Conservation (phyloP, 2,888 invertebrate genomes). For the Poecilus cupreus region DNA sequence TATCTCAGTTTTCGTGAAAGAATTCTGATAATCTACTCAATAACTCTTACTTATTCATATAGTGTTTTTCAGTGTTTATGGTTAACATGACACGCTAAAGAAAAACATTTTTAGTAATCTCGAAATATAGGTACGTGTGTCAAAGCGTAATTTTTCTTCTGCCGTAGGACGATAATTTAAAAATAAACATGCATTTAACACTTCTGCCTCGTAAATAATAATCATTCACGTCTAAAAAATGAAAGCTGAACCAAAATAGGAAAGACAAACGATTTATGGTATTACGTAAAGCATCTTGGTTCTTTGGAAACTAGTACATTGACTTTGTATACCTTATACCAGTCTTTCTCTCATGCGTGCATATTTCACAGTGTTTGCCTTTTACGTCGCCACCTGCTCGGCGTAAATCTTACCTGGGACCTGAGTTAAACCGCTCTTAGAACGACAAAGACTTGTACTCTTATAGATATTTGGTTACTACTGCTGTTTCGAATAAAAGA, state of each 20-base stretch:
- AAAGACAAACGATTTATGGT: constrained; percentile 16
- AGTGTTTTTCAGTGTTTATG: neutral
- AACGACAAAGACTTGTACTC: neutral
- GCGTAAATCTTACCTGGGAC: constrained; percentile 37
- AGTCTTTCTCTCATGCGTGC: constrained; percentile 12
- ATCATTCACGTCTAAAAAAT: constrained; percentile 4
- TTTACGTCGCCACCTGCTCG: constrained; percentile 48
- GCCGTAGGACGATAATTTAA: neutral
- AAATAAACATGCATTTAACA: constrained; percentile 16
- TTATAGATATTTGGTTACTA: neutral
- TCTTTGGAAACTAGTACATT: constrained; percentile 19
- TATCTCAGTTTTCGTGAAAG: neutral
- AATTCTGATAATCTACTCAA: constrained; percentile 12
- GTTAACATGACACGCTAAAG: neutral
- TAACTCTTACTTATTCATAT: neutral
- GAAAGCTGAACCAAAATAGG: constrained; percentile 3
- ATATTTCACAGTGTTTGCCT: constrained; percentile 52
- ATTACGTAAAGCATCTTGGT: constrained; percentile 34
- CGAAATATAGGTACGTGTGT: neutral
- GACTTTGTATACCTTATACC: neutral
- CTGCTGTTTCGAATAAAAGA: too few relatives aligned
- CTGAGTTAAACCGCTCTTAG: constrained; percentile 33
- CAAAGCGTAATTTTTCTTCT: constrained; percentile 2
- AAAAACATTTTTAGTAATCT: constrained; percentile 8
- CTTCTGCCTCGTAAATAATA: constrained; percentile 15